Evolutionary conservation across 2,888 invertebrate genomes (phyloP).

Genomic region (Megalurothrips usitatus): DNA sequence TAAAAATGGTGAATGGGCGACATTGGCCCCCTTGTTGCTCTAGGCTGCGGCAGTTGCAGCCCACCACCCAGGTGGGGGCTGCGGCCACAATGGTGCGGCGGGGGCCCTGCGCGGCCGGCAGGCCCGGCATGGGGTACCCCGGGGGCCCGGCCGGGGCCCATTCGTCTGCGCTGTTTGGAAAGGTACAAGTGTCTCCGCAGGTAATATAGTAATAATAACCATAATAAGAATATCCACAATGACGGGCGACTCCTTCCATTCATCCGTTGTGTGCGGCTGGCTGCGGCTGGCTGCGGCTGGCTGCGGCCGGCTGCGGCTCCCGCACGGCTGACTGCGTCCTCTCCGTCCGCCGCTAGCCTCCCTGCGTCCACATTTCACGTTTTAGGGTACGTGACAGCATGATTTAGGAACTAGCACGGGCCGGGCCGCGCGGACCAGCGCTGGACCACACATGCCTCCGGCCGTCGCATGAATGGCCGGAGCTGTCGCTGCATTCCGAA

Average conservation of each 20-base stretch:
- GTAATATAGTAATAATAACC: conserved; percentile 27
- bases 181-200: conserved; percentile 19
- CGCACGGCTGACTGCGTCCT: too few relatives aligned
- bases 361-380: neutral
- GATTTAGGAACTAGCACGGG: conserved; percentile 18
- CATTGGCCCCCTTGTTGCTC: neutral
- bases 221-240: conserved; percentile 27
- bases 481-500: neutral
- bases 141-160: neutral
- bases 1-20: conserved; percentile 14
- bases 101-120: neutral
- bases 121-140: neutral
- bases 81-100: neutral
- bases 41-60: neutral
- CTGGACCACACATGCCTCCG: conserved; percentile 4
- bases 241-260: neutral
- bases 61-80: conserved; percentile 18
- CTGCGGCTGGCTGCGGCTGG: neutral
- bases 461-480: neutral
- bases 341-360: neutral
- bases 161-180: conserved; percentile 5
- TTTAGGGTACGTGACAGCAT: conserved; percentile 3
- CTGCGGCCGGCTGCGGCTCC: neutral
- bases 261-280: neutral
- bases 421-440: neutral